These are phyloP conservation scores for Eudemis profundana DNA, from an alignment of 2,888 invertebrate genomes.

Conservation along the genomic window DNA sequence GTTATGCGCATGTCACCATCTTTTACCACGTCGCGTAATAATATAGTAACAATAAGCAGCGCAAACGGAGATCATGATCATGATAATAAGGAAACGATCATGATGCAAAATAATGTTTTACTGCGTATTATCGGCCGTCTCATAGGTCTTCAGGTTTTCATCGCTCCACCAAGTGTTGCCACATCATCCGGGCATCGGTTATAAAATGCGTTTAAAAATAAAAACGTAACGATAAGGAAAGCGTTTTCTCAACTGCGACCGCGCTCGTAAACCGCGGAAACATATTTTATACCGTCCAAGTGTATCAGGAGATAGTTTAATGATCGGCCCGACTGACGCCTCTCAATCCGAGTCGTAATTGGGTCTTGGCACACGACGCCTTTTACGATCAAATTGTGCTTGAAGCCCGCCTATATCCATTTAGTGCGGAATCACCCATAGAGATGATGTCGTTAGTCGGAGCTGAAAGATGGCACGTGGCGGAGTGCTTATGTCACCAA, in stretches of 20 bases:
- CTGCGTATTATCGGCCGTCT: slow-evolving; percentile 6
- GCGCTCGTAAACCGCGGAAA: slow-evolving; percentile 36
- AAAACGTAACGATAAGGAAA: slow-evolving; percentile 27
- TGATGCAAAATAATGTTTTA: slow-evolving; percentile 14
- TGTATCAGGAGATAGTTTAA: slow-evolving; percentile 58
- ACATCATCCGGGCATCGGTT: slow-evolving; percentile 32
- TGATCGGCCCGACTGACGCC: slow-evolving; percentile 62
- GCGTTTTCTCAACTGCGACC: slow-evolving; percentile 18
- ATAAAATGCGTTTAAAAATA: slow-evolving; percentile 39
- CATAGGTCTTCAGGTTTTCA: slow-evolving; percentile 29
- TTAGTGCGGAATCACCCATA: slow-evolving; percentile 55
- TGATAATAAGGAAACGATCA: background rate
- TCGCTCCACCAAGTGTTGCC: slow-evolving; percentile 33
- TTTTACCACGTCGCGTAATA: background rate
- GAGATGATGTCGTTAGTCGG: slow-evolving; percentile 52
- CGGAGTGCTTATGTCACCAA: slow-evolving; percentile 13
- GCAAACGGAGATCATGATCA: background rate
- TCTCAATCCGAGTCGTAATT: slow-evolving; percentile 71
- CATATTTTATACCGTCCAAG: slow-evolving; percentile 43
- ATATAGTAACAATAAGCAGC: background rate
- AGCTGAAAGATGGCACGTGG: slow-evolving; percentile 44
- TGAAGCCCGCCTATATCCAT: slow-evolving; percentile 54
- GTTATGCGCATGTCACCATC: too few relatives aligned
- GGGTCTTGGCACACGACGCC: slow-evolving; percentile 66
- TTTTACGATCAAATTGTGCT: slow-evolving; percentile 69